Percentiles rank a stretch among this genome's conserved stretches.
phyloP scores from a whole-genome alignment of 2,888 invertebrate genomes.

The Drosophila prostipennis region DNA sequence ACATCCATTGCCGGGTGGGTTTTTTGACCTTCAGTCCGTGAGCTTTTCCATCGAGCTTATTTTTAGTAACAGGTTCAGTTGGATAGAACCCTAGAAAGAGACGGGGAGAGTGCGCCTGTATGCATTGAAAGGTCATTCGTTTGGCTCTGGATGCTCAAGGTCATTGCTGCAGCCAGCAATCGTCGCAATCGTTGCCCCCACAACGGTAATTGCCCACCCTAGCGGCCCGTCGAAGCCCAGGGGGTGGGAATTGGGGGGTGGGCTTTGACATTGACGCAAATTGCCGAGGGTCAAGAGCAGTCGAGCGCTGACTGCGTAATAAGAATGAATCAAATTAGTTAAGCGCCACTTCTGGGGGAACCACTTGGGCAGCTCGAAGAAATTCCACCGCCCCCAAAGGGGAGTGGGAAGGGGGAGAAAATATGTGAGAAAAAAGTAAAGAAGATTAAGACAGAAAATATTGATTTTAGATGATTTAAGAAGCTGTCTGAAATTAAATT shows the following conservation, averaged over 20 bases:
- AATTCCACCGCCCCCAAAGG: constrained; percentile 22
- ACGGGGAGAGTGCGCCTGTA: background rate
- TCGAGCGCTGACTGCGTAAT: constrained; percentile 45
- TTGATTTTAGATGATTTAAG: no score
- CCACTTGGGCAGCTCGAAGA: constrained; percentile 13
- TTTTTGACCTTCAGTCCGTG: constrained; percentile 69
- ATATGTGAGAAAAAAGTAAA: no score
- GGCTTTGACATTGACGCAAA: constrained; percentile 76
- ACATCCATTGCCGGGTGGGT: constrained; percentile 43
- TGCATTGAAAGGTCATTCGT: constrained; percentile 75
- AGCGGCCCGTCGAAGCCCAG: background rate
- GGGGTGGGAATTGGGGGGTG: constrained; percentile 15
- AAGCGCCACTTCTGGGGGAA: constrained; percentile 28
- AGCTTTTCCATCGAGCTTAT: constrained; percentile 73
- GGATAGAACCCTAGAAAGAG: constrained; percentile 11
- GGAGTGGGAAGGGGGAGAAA: no score
- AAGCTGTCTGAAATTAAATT: no score
- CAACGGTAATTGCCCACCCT: constrained; percentile 26
- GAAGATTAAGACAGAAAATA: no score
- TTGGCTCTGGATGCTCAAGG: constrained; percentile 61
- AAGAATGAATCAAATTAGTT: constrained; percentile 67
- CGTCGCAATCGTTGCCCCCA: constrained; percentile 54
- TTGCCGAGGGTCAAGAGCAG: constrained; percentile 72
- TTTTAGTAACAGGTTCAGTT: constrained; percentile 61
- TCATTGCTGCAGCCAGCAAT: constrained; percentile 52